Conservation (phyloP, 2,888 invertebrate species). For the Lepidochitona cinerea region DNA sequence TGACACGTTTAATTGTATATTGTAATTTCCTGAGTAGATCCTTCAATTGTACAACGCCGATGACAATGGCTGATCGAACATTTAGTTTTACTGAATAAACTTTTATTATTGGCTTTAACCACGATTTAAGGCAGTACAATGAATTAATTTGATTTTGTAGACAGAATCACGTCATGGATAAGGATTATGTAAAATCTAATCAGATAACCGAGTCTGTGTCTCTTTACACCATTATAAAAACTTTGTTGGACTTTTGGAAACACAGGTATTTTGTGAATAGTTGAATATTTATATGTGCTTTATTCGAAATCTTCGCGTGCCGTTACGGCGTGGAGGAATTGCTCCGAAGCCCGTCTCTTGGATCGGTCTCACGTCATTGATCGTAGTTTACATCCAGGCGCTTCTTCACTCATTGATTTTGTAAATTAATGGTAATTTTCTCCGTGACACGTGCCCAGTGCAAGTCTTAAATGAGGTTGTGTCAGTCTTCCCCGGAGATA, state of each 20-base stretch:
- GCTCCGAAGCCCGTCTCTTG: neutral
- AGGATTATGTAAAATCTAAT: no score
- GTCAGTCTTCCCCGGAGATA: neutral
- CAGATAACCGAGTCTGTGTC: no score
- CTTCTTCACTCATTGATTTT: neutral
- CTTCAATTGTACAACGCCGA: no score
- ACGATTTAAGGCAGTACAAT: no score
- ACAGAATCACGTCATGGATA: no score
- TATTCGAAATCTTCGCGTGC: neutral
- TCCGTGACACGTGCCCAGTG: neutral
- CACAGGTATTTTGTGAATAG: neutral
- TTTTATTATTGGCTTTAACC: no score
- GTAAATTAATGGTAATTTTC: neutral
- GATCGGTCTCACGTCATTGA: neutral
- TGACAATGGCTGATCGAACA: no score
- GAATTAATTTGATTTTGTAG: no score
- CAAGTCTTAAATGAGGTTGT: neutral
- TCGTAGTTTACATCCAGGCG: neutral
- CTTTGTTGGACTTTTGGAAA: neutral
- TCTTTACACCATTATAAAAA: no score
- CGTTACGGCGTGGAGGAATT: neutral
- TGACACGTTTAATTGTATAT: no score
- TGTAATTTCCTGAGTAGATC: no score
- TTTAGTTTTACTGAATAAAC: no score
- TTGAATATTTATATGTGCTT: neutral